Percentiles rank a stretch among this genome's conserved stretches.
Evolutionary conservation across 2,113 vertebrate genomes (phyloP).

Genomic region (Dasyornis broadbenti): DNA sequence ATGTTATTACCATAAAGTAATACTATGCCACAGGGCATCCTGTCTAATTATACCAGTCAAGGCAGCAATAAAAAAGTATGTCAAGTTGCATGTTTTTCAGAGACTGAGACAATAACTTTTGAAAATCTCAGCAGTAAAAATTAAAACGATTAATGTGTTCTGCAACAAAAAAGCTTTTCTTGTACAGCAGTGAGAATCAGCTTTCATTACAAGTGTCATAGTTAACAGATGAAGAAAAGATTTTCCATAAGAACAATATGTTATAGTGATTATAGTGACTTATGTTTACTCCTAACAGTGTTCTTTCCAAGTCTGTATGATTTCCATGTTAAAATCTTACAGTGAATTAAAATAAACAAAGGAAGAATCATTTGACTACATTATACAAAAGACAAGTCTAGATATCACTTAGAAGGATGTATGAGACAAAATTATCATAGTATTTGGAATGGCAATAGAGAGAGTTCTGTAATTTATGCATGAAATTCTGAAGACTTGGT

Average conservation of each 20-base stretch:
- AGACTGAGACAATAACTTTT: background rate
- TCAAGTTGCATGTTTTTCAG: background rate
- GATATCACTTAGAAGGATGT: background rate
- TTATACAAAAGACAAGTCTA: background rate
- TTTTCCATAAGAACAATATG: background rate
- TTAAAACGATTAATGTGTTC: background rate
- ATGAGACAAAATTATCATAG: background rate
- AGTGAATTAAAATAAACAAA: background rate
- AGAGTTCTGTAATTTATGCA: background rate
- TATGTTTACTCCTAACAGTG: background rate
- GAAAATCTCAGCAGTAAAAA: background rate
- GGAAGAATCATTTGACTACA: background rate
- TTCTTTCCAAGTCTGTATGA: background rate
- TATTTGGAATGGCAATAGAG: background rate
- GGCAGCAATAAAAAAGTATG: background rate
- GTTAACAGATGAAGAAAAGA: background rate
- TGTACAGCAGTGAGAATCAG: background rate
- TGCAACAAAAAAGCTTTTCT: background rate
- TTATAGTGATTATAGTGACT: background rate
- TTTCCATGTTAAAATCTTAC: background rate
- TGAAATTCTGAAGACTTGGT: background rate
- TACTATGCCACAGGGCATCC: background rate
- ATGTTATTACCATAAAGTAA: background rate
- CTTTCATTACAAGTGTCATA: background rate
- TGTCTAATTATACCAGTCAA: background rate